Conservation (phyloP, 2,888 invertebrate species). For the Acrobeloides nanus region DNA sequence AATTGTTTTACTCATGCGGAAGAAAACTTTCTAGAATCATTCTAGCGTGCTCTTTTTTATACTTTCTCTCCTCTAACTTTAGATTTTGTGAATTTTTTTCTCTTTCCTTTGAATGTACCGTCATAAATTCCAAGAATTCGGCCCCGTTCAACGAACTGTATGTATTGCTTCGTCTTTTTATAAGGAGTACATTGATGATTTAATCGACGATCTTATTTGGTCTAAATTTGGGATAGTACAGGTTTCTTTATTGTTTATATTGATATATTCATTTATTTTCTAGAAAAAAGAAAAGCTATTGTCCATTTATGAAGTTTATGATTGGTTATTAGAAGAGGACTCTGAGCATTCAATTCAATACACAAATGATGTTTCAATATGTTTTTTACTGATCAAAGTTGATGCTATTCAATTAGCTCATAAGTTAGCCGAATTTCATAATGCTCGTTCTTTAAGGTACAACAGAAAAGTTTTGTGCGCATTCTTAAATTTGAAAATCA, state of each 20-base stretch:
- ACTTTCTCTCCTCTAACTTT: too few relatives aligned
- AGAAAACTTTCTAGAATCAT: too few relatives aligned
- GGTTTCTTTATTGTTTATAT: constrained; percentile 1
- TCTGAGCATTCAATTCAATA: constrained; percentile 14
- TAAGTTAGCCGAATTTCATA: constrained; percentile 18
- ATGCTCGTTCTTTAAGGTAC: constrained; percentile 9
- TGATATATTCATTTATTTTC: constrained; percentile 5
- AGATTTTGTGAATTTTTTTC: too few relatives aligned
- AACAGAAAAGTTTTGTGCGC: background rate
- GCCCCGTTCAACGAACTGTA: too few relatives aligned
- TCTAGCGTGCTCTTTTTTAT: too few relatives aligned
- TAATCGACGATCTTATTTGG: constrained; percentile 5
- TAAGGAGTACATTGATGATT: too few relatives aligned
- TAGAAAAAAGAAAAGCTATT: constrained; percentile 14
- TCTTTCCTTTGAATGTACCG: too few relatives aligned
- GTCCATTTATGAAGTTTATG: constrained; percentile 9
- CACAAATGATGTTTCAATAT: constrained; percentile 10
- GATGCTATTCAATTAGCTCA: constrained; percentile 12
- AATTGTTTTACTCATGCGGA: too few relatives aligned
- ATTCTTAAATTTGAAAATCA: background rate
- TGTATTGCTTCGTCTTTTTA: too few relatives aligned
- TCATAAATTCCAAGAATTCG: too few relatives aligned
- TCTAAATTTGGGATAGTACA: constrained; percentile 8
- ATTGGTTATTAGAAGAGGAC: constrained; percentile 10
- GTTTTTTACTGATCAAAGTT: constrained; percentile 7